Base-by-base conservation (phyloP, 2,113 vertebrate species). In the Craseonycteris thonglongyai region DNA sequence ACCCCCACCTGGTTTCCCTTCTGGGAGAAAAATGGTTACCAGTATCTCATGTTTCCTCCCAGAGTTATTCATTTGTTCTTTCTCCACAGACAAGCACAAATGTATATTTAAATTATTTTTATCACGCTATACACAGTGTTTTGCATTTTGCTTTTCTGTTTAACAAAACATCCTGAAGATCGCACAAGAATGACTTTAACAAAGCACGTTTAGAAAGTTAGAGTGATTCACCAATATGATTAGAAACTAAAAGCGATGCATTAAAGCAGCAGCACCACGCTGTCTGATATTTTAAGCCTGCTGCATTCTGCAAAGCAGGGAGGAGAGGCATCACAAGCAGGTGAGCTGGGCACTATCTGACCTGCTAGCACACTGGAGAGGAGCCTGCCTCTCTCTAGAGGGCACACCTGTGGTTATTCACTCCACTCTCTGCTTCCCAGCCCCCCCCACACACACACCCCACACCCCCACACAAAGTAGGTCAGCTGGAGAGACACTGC, bases 381-480 rank as follows among this genome's bases (percentile, higher is more conserved):
- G 40, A 59, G 75, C 61, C 42, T 18, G 42, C 11, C 22, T n/a
- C 38, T 84, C 42, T n/a, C 4, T 1, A 66, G 79, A 88, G 83
- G 42, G 6, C 49, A 47, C 56, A 54, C 35, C 40, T 85, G 69
- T 19, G 69, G 88, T 47, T 75, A 7, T 76, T 54, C 2, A 0
- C 47, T 58, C 84, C 40, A 30, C 47, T 85, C 33, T 33, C 91
- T 83, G 35, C 38, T 78, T 71, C 91, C 49, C 79, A n/a, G 61
- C 78, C 81, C 42, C 49, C 45, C 22, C 56, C 26, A 28, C 59
- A 61, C 59, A n/a, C n/a, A n/a, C n/a, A n/a, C n/a, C n/a, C n/a
- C n/a, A n/a, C n/a, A n/a, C n/a, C 8, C 61, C 2, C 40, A 69
- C 63, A 59, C 61, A 91, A 97, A 97, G 93, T 97, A 96, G 97